These are phyloP conservation scores for Eupeodes luniger DNA, from an alignment of 2,888 invertebrate genomes.

Conservation along the genomic window DNA sequence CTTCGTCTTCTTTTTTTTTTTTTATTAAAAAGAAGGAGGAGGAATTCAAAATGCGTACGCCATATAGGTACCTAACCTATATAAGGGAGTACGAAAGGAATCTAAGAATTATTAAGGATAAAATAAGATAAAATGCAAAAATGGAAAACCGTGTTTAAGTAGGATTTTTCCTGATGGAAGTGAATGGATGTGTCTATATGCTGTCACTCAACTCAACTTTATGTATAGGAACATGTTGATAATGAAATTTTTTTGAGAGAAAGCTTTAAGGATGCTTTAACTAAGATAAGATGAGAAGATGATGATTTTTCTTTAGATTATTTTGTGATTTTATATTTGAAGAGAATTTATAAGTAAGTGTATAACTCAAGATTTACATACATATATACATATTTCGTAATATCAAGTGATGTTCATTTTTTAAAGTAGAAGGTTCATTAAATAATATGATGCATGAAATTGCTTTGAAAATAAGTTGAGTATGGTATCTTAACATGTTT, in stretches of 20 bases:
- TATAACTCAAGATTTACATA: too few species aligned
- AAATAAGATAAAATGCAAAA: constrained; percentile 3
- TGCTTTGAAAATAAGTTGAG: too few species aligned
- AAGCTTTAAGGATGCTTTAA: constrained; percentile 13
- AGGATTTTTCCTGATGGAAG: neutral
- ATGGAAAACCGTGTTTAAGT: constrained; percentile 34
- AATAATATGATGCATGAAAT: too few species aligned
- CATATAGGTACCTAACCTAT: too few species aligned
- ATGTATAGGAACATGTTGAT: neutral
- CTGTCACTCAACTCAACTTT: neutral
- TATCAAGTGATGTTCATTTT: too few species aligned
- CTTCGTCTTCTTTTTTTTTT: too few species aligned
- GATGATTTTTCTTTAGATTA: neutral
- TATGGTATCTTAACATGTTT: too few species aligned
- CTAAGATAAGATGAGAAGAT: constrained; percentile 10
- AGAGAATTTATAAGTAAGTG: too few species aligned
- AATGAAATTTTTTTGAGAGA: constrained; percentile 13
- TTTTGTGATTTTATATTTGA: neutral
- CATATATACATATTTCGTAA: too few species aligned
- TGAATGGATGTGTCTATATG: neutral
- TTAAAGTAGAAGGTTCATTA: too few species aligned
- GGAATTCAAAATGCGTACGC: constrained; percentile 23
- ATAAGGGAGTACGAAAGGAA: neutral
- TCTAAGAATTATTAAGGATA: neutral
- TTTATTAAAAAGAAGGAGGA: neutral